phyloP scores from a whole-genome alignment of 2,888 invertebrate genomes.

The Amiota communis region DNA sequence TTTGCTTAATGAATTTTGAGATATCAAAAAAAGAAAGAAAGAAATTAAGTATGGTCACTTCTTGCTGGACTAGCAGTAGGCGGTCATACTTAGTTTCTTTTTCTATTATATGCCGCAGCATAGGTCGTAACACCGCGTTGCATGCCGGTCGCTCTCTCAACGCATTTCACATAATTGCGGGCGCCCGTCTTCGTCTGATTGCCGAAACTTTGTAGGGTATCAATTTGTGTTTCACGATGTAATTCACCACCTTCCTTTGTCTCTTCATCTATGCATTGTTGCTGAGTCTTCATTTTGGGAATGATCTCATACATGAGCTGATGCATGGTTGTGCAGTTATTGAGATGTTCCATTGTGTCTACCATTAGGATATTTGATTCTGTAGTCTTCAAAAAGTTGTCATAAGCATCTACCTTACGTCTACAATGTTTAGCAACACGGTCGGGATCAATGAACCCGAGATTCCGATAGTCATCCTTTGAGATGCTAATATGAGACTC shows the following conservation, averaged over 20 bases:
- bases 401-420: slow-evolving; percentile 29
- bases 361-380: background rate
- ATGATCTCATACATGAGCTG: slow-evolving; percentile 41
- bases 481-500: background rate
- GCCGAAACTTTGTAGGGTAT: slow-evolving; percentile 44
- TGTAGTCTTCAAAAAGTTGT: slow-evolving; percentile 35
- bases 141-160: background rate
- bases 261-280: background rate
- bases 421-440: slow-evolving; percentile 11
- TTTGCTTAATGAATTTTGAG: no score
- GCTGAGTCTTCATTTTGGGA: slow-evolving; percentile 27
- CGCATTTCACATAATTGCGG: background rate
- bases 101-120: background rate
- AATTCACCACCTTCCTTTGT: background rate
- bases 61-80: no score
- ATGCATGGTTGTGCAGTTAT: slow-evolving; percentile 46
- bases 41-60: no score
- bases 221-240: slow-evolving; percentile 19
- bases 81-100: no score
- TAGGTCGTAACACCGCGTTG: background rate
- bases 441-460: slow-evolving; percentile 13
- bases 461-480: background rate
- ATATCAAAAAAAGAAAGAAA: no score
- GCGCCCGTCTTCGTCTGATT: slow-evolving; percentile 39
- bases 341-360: background rate